A percentile compares a stretch with the other conserved stretches of the same genome.
These are phyloP conservation scores for Sarcophaga rosellei DNA, from an alignment of 2,888 invertebrate species.

Conservation along the genomic window DNA sequence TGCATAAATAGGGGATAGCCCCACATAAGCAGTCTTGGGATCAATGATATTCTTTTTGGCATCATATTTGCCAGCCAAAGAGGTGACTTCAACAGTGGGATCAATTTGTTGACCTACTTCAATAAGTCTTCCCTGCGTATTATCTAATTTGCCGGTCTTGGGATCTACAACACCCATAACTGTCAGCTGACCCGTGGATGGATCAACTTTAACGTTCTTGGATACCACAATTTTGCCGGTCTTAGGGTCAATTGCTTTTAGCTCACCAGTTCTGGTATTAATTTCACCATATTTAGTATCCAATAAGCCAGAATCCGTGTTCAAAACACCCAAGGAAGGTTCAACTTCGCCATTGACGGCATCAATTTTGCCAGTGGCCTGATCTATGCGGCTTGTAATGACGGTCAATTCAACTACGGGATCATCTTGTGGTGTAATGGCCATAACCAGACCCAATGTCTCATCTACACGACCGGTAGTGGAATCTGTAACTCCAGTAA, in stretches of 20 bases:
- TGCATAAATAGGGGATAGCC: no score
- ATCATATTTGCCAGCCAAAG: constrained; percentile 86
- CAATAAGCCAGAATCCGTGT: constrained; percentile 85
- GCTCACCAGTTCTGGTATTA: constrained; percentile 85
- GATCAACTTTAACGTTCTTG: constrained; percentile 86
- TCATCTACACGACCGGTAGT: constrained; percentile 86
- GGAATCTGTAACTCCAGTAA: constrained; percentile 85
- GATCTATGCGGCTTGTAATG: constrained; percentile 86
- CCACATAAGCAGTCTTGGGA: constrained; percentile 85
- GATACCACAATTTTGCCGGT: constrained; percentile 84
- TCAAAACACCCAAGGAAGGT: constrained; percentile 86
- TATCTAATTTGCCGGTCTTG: constrained; percentile 85
- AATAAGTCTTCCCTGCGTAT: constrained; percentile 85
- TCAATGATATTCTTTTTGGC: constrained; percentile 87
- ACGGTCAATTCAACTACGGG: constrained; percentile 87
- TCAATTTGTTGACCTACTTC: constrained; percentile 87
- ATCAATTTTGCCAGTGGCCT: constrained; percentile 85
- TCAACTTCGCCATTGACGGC: constrained; percentile 86
- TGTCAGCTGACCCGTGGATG: constrained; percentile 86
- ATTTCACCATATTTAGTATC: constrained; percentile 88
- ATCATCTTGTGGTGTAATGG: constrained; percentile 86
- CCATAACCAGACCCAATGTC: constrained; percentile 86
- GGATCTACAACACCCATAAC: constrained; percentile 83
- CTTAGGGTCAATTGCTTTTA: constrained; percentile 85
- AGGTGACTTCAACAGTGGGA: constrained; percentile 86